These are phyloP conservation scores for Campoletis sonorensis DNA, from an alignment of 1,140 invertebrate species.

Conservation along the genomic window DNA sequence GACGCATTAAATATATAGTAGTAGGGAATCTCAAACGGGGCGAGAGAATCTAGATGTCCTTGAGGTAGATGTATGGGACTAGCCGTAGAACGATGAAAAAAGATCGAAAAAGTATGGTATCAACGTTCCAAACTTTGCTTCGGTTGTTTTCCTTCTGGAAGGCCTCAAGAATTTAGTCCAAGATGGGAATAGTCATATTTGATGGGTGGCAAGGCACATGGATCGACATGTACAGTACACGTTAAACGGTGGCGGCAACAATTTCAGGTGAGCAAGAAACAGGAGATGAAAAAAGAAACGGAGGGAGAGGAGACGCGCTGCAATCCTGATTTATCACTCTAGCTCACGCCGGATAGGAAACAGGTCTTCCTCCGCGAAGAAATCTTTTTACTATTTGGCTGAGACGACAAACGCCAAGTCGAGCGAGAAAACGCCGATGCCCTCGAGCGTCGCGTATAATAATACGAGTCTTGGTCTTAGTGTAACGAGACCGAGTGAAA, in stretches of 20 bases:
- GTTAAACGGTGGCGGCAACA: too few species aligned
- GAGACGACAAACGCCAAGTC: conserved; percentile 12
- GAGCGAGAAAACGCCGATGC: not conserved
- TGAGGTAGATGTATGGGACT: not conserved
- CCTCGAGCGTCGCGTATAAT: not conserved
- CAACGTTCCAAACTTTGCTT: too few species aligned
- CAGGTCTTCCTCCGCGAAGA: not conserved
- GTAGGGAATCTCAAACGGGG: not conserved
- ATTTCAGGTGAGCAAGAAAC: not conserved
- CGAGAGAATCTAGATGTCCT: not conserved
- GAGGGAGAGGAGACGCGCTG: not conserved
- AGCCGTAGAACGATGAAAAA: not conserved
- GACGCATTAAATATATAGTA: not conserved
- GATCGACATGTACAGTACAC: too few species aligned
- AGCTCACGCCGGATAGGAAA: not conserved
- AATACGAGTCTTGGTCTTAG: not conserved
- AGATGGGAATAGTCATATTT: too few species aligned
- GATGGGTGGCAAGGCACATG: too few species aligned
- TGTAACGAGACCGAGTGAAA: not conserved
- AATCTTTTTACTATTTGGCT: conserved; percentile 9
- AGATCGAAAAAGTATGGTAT: not conserved
- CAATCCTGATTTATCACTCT: conserved; percentile 11
- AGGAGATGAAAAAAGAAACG: not conserved
- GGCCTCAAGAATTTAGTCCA: not conserved
- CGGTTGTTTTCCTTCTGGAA: too few species aligned